Conservation (phyloP, 2,888 invertebrate species). For the Phragmatobia fuliginosa region DNA sequence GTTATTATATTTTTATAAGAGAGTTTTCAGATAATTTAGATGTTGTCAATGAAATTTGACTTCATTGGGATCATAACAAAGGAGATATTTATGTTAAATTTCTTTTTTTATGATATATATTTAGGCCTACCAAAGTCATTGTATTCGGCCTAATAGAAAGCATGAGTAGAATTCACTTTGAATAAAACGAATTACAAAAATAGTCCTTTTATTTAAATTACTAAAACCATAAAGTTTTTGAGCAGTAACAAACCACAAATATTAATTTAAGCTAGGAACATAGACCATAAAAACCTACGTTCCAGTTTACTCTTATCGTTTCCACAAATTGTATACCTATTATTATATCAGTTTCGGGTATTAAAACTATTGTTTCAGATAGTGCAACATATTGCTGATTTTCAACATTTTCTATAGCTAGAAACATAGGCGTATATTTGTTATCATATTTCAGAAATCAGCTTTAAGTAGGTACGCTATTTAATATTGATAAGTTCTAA, state of each 20-base stretch:
- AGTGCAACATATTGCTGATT: neutral
- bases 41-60: neutral
- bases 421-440: conserved; percentile 27
- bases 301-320: conserved; percentile 20
- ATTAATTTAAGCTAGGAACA: neutral
- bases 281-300: neutral
- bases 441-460: conserved; percentile 51
- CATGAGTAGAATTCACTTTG: no score
- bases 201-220: no score
- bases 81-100: neutral
- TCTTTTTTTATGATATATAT: no score
- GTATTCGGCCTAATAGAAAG: no score
- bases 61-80: neutral
- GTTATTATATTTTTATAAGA: neutral
- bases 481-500: conserved; percentile 51
- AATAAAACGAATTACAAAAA: no score
- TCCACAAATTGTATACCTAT: conserved; percentile 10
- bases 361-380: conserved; percentile 17
- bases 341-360: conserved; percentile 1
- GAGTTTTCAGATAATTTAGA: neutral
- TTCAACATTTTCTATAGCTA: conserved; percentile 20
- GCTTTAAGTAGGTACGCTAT: conserved; percentile 36
- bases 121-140: no score
- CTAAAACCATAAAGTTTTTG: neutral
- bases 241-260: neutral